A percentile compares a stretch with the other conserved stretches of the same genome.
Evolutionary conservation across 2,797 vertebrate genomes (phyloP).

Genomic region (Centroberyx gerrardi): DNA sequence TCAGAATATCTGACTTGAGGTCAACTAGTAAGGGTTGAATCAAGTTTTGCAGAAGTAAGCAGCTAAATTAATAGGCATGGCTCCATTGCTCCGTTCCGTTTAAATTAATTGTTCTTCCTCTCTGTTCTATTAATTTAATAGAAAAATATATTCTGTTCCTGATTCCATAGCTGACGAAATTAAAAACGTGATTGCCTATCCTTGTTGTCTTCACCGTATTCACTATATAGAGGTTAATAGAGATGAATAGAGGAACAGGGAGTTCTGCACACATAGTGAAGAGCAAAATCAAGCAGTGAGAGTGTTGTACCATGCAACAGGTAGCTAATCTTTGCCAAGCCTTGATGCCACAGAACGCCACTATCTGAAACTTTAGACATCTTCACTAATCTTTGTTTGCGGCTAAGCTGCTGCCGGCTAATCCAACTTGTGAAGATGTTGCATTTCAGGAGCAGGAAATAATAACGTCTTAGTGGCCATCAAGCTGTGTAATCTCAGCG

Average conservation of each 20-base stretch:
- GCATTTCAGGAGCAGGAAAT: slow-evolving; percentile 23
- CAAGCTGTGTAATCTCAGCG: slow-evolving; percentile 33
- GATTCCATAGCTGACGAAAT: no score
- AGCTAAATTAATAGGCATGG: background rate
- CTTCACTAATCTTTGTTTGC: slow-evolving; percentile 14
- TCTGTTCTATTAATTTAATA: no score
- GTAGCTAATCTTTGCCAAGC: background rate
- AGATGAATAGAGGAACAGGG: background rate
- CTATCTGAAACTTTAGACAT: background rate
- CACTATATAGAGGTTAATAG: no score
- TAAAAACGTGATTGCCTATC: no score
- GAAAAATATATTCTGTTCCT: no score
- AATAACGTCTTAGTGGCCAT: slow-evolving; percentile 30
- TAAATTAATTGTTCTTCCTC: no score
- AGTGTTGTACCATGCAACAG: background rate
- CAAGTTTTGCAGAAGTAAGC: background rate
- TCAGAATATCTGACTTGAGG: no score
- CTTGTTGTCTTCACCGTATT: no score
- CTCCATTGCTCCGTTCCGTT: background rate
- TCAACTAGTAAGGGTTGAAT: no score
- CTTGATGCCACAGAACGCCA: background rate
- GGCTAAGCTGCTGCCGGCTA: slow-evolving; percentile 10
- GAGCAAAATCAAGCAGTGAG: background rate
- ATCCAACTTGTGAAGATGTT: slow-evolving; percentile 24
- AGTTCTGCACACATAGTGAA: background rate